Conservation (phyloP, 2,113 vertebrate genomes). For the Archilochus colubris region DNA sequence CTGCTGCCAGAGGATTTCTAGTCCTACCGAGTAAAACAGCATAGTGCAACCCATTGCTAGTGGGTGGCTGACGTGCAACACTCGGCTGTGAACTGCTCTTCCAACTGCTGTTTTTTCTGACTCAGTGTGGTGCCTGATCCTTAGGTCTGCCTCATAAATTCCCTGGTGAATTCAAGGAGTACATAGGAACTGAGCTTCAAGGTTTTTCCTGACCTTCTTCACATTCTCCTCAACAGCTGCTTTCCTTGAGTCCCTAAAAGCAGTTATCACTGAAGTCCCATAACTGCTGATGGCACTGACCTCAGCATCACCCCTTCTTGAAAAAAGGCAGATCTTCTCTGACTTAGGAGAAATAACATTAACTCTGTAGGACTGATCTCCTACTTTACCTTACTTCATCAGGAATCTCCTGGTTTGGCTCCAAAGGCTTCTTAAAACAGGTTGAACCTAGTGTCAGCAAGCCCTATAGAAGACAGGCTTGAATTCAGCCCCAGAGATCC, state of each 20-base stretch:
- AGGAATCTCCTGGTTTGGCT: neutral
- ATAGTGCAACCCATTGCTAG: neutral
- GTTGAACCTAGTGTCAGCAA: neutral
- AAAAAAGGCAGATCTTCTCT: neutral
- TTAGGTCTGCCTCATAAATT: neutral
- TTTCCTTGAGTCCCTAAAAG: neutral
- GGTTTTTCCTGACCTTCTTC: neutral
- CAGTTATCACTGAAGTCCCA: neutral
- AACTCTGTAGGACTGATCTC: neutral
- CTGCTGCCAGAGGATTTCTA: neutral
- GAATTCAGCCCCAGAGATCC: neutral
- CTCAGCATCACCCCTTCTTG: neutral
- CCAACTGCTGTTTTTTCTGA: neutral
- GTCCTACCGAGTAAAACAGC: neutral
- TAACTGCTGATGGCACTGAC: neutral
- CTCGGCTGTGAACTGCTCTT: neutral
- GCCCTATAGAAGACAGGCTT: neutral
- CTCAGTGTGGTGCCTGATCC: neutral
- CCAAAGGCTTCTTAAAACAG: neutral
- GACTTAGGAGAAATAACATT: neutral
- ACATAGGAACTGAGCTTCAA: neutral
- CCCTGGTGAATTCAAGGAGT: neutral
- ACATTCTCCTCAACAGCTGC: neutral
- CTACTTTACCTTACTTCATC: neutral
- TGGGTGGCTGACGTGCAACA: neutral